A percentile compares a stretch with the other conserved stretches of the same genome.
Conservation (phyloP, 2,113 vertebrate genomes). For the Symphodus melops region DNA sequence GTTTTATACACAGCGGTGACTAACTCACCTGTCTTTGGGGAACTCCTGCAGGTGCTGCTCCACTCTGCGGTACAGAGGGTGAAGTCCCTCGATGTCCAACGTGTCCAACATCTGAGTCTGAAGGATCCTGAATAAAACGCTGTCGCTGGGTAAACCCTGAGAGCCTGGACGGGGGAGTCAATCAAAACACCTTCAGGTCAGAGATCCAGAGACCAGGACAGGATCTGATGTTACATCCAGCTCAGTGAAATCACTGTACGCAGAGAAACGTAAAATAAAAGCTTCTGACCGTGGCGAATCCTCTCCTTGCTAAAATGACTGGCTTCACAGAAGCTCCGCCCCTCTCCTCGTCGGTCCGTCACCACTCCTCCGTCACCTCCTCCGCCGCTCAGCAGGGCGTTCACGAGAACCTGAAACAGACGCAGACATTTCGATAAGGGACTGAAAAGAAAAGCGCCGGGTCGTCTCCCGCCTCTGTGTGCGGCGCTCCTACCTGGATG, state of each 20-base stretch:
- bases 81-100: constrained; percentile 95
- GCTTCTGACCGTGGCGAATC: constrained; percentile 84
- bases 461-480: no score
- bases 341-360: constrained; percentile 81
- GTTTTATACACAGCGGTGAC: no score
- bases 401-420: constrained; percentile 83
- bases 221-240: no score
- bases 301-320: constrained; percentile 88
- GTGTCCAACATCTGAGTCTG: constrained; percentile 96
- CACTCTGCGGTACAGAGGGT: constrained; percentile 91
- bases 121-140: constrained; percentile 92
- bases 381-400: constrained; percentile 86
- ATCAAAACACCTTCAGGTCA: constrained; percentile 8
- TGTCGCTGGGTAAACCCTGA: constrained; percentile 89
- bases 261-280: background rate
- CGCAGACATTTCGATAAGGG: background rate
- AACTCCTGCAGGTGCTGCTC: constrained; percentile 93
- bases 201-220: no score
- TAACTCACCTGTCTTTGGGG: constrained; percentile 90
- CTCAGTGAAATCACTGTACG: background rate
- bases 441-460: no score
- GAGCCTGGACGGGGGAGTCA: constrained; percentile 66
- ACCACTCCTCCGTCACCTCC: constrained; percentile 81
- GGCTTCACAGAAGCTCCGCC: constrained; percentile 90
- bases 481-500: constrained; percentile 79